Conservation (phyloP, 2,797 vertebrate species). For the Pampus argenteus region DNA sequence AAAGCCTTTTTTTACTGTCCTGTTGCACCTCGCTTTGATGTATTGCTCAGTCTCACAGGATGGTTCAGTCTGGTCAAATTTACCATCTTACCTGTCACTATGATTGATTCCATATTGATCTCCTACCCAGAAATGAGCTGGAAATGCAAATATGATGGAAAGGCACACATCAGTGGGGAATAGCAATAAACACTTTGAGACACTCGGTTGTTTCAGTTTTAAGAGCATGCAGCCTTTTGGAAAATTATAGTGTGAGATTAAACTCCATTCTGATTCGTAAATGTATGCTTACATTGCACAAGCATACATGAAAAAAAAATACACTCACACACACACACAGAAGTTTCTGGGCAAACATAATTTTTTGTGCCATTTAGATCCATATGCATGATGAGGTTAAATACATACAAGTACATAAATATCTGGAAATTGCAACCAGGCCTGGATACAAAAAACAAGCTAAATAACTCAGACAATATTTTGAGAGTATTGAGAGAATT, state of each 20-base stretch:
- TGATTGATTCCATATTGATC: conserved; percentile 86
- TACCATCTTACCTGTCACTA: conserved; percentile 82
- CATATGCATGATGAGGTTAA: neutral
- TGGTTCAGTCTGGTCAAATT: conserved; percentile 80
- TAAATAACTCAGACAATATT: neutral
- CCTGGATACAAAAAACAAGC: conserved; percentile 16
- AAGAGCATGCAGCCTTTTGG: conserved; percentile 31
- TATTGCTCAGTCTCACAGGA: conserved; percentile 76
- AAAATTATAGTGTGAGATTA: conserved; percentile 21
- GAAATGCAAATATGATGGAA: conserved; percentile 83
- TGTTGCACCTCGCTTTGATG: conserved; percentile 74
- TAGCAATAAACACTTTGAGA: conserved; percentile 66
- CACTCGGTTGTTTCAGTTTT: conserved; percentile 43
- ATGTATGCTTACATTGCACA: conserved; percentile 2
- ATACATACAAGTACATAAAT: too few relatives aligned
- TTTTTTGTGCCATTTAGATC: conserved; percentile 11
- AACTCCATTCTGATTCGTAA: conserved; percentile 21
- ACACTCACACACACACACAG: neutral
- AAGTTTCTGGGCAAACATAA: conserved; percentile 11
- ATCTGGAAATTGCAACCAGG: conserved; percentile 13
- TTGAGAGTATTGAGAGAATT: neutral
- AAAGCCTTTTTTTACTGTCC: conserved; percentile 76
- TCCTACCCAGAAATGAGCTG: conserved; percentile 72
- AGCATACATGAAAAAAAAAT: neutral
- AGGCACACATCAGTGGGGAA: conserved; percentile 64